Percentiles rank a stretch among this genome's conserved stretches.
These are phyloP conservation scores for Byasa hedistus DNA, from an alignment of 2,888 invertebrate species.

Conservation along the genomic window DNA sequence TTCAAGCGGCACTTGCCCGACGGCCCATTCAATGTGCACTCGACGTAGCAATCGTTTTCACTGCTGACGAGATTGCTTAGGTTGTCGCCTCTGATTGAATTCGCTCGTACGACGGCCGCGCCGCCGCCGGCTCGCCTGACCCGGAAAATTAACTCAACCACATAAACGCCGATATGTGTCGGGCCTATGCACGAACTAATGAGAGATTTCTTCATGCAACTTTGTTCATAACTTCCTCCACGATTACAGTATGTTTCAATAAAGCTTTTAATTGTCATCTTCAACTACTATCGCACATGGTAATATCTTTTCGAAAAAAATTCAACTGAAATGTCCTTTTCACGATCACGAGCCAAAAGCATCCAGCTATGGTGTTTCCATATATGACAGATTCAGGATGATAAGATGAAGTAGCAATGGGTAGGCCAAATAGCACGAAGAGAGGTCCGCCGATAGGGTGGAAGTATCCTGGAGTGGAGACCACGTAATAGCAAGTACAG, in stretches of 20 bases:
- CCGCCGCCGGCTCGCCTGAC: constrained; percentile 46
- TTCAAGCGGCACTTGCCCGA: constrained; percentile 55
- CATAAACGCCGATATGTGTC: constrained; percentile 66
- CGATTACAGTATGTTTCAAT: not conserved
- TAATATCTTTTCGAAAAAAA: too few relatives aligned
- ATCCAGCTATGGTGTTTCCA: too few relatives aligned
- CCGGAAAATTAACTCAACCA: constrained; percentile 67
- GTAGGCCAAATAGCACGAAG: too few relatives aligned
- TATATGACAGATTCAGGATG: too few relatives aligned
- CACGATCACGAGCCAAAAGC: too few relatives aligned
- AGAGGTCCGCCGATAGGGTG: too few relatives aligned
- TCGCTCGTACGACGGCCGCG: constrained; percentile 50
- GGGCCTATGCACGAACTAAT: constrained; percentile 42
- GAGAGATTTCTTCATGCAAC: constrained; percentile 16
- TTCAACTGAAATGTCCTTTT: too few relatives aligned
- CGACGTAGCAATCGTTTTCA: constrained; percentile 65
- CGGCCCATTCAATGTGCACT: constrained; percentile 68
- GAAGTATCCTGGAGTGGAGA: too few relatives aligned
- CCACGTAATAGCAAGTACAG: too few relatives aligned
- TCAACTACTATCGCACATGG: too few relatives aligned
- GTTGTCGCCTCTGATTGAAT: constrained; percentile 75
- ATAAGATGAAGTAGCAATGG: too few relatives aligned
- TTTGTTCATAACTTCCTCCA: not conserved
- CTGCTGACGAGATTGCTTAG: constrained; percentile 67
- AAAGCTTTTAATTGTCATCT: too few relatives aligned